Conservation (phyloP, 2,888 invertebrate species). For the Epirrhoe tristata region DNA sequence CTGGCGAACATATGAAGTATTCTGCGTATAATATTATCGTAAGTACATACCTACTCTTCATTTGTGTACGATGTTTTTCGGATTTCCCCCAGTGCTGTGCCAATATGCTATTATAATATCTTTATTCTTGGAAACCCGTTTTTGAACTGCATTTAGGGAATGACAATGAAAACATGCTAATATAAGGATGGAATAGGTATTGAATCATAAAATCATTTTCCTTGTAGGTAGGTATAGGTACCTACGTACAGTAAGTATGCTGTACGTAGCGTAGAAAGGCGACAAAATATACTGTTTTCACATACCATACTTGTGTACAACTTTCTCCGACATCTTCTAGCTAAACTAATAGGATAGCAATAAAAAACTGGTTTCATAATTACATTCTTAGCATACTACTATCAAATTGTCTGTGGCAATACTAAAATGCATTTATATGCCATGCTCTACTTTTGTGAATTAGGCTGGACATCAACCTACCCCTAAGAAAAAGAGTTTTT, state of each 20-base stretch:
- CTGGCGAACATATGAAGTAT: slow-evolving; percentile 88
- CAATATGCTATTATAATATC: slow-evolving; percentile 14
- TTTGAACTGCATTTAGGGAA: neutral
- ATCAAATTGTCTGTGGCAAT: neutral
- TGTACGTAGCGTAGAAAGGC: neutral
- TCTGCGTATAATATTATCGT: slow-evolving; percentile 85
- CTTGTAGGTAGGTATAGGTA: neutral
- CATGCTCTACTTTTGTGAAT: no score
- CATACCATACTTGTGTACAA: neutral
- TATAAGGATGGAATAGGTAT: no score
- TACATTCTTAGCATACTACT: no score
- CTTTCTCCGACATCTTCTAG: neutral
- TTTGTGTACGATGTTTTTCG: slow-evolving; percentile 27
- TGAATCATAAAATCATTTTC: neutral
- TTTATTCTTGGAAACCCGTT: slow-evolving; percentile 2
- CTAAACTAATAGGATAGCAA: neutral
- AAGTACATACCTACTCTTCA: slow-evolving; percentile 50
- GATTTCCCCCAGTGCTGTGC: slow-evolving; percentile 55
- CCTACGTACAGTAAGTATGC: no score
- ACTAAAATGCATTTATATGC: neutral
- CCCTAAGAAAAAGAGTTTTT: no score
- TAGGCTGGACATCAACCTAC: no score
- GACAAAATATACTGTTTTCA: neutral
- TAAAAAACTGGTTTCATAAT: neutral
- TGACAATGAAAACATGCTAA: neutral